Evolutionary conservation across 2,113 vertebrate genomes (phyloP), one percentile per base, ranked within the genome.

Genomic region (Barbus barbus): DNA sequence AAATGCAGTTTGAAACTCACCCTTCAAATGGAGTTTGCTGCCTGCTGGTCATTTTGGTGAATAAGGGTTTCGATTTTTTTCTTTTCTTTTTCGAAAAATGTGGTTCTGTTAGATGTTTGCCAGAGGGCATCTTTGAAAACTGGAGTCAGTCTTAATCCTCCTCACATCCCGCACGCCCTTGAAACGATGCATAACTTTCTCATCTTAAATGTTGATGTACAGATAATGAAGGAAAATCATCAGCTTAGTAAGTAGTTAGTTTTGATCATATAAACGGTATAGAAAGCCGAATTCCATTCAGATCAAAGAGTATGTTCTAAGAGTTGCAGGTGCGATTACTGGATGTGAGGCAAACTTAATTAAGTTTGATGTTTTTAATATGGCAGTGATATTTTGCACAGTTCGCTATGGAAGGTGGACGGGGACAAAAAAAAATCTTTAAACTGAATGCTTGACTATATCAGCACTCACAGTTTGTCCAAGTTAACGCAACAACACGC

Each of bases 81-180:
- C n/a, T 69, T 38, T 38, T 38, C 0, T 28, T n/a, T 13, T 13
- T 38, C 14, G 8, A 78, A 80, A 33, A 7, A 20, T 72, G 31
- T 71, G 46, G 16, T 83, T 31, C 58, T 65, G 72, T 75, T 41
- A 65, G 56, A 76, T 14, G 26, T 51, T 51, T 51, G 41, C 24
- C 20, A 31, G 81, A 75, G 18, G 72, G n/a, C 31, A 44, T 28
- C 3, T 18, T 16, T 72, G 53, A 73, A 36, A 58, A 51, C 67
- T 28, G 31, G 31, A 71, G 18, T 82, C 46, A 58, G 46, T 56
- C 22, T 53, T 60, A 38, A 74, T 73, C 51, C 71, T 46, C n/a
- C 12, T 46, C n/a, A 14, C 11, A 3, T n/a, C n/a, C n/a, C n/a
- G n/a, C n/a, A n/a, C n/a, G n/a, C n/a, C 38, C 41, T 73, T 46